Percentiles rank a stretch among this genome's conserved stretches.
These are phyloP conservation scores for Acanthoscelides obtectus DNA, from an alignment of 2,888 invertebrate genomes.

Conservation along the genomic window DNA sequence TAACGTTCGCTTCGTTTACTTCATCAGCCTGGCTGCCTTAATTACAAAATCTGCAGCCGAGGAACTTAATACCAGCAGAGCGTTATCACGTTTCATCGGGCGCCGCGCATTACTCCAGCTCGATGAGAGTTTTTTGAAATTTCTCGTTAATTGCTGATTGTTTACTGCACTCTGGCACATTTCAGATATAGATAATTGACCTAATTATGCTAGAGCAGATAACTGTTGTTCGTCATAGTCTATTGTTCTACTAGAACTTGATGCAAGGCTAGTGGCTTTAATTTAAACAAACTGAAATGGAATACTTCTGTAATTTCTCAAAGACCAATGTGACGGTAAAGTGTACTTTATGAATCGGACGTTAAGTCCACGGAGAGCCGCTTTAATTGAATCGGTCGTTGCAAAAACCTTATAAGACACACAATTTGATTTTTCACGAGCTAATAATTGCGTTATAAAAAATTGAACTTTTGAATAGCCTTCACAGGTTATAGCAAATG, in stretches of 20 bases:
- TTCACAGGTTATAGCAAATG: too few relatives aligned
- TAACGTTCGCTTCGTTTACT: not conserved
- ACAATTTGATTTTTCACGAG: too few relatives aligned
- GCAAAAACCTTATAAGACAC: too few relatives aligned
- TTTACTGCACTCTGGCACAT: not conserved
- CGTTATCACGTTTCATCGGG: not conserved
- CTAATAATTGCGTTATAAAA: too few relatives aligned
- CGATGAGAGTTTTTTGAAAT: not conserved
- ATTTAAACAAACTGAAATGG: not conserved
- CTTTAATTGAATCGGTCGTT: too few relatives aligned
- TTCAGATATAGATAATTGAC: not conserved
- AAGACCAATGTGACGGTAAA: too few relatives aligned
- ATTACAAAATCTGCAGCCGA: not conserved
- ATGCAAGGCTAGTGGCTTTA: not conserved
- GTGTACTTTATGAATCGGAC: too few relatives aligned
- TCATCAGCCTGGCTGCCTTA: not conserved
- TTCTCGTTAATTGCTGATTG: not conserved
- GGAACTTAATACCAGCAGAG: not conserved
- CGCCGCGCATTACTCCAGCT: not conserved
- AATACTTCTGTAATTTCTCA: too few relatives aligned
- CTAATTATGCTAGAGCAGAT: not conserved
- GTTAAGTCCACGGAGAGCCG: too few relatives aligned
- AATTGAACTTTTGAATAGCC: too few relatives aligned
- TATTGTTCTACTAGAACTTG: not conserved
- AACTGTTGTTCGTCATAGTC: not conserved